A percentile compares a stretch with the other conserved stretches of the same genome.
Evolutionary conservation across 1,140 invertebrate species (phyloP).

Genomic region (Zaprionus ornatus): DNA sequence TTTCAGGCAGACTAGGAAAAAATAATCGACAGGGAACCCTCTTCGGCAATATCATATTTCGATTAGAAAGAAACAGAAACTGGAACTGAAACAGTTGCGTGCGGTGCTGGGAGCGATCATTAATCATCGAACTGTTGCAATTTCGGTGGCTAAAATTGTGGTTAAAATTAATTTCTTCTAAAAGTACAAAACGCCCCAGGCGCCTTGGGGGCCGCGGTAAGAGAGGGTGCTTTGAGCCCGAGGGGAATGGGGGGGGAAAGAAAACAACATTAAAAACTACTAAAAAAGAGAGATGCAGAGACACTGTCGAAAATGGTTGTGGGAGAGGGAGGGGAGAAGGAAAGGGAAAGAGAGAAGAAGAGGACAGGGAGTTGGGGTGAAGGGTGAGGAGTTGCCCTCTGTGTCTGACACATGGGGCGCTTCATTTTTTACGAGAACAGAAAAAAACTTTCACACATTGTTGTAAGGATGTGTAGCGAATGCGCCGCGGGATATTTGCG

Average conservation of each 20-base stretch:
- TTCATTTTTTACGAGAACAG: constrained; percentile 58
- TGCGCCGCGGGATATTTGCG: constrained; percentile 75
- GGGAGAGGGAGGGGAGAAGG: background rate
- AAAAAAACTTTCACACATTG: constrained; percentile 83
- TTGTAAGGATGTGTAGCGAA: constrained; percentile 76
- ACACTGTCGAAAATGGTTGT: constrained; percentile 20
- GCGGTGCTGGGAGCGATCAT: constrained; percentile 64
- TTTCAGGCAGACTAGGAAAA: constrained; percentile 50
- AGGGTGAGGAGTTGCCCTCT: constrained; percentile 43
- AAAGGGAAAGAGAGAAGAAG: background rate
- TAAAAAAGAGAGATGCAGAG: constrained; percentile 51
- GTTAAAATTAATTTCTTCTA: constrained; percentile 75
- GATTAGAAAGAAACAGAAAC: constrained; percentile 24
- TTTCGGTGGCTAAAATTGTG: constrained; percentile 70
- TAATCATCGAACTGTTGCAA: constrained; percentile 78
- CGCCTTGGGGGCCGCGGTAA: background rate
- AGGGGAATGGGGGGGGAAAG: constrained; percentile 40
- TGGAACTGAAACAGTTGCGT: constrained; percentile 49
- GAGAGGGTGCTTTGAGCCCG: background rate
- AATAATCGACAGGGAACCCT: background rate
- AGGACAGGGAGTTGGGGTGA: too few relatives aligned
- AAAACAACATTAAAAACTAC: constrained; percentile 81
- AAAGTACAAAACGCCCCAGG: constrained; percentile 62
- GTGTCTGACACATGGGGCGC: constrained; percentile 78
- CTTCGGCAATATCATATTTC: constrained; percentile 52